Base-by-base conservation (phyloP, 2,888 invertebrate genomes). In the Eledona agricola region DNA sequence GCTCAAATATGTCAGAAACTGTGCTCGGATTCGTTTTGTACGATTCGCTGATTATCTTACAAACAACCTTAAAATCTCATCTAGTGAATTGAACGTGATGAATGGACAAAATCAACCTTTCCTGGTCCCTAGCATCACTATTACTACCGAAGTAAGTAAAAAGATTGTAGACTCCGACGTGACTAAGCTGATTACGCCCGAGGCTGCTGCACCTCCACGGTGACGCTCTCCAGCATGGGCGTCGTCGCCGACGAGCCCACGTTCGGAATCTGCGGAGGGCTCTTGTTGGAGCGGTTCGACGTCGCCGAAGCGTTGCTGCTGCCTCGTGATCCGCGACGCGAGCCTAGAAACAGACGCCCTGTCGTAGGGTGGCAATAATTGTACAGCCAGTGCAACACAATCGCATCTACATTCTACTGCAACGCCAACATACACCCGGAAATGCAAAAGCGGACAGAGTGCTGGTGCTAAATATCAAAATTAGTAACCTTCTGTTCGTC, bases 281-380 rank as follows among this genome's bases (percentile, higher is more conserved):
- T 84, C 70, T 81, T 86, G 55, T 84, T 86, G 47, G 88, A 87
- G 65, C 85, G 82, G 61, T 84, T 76, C 13, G 90, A 89, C 11
- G 85, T 81, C 37, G 84, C 88, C n/a, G 90, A 89, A 46, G 87
- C 86, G 64, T 86, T 90, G 72, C 89, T 89, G 74, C 88, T 88
- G 34, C 85, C 86, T 71, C 86, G 84, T 55, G 90, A 90, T 55
- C 87, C 89, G 55, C 89, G 83, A 58, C 87, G 81, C 61, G 82
- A 81, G 64, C 82, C 81, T 78, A 79, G 72, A 74, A 79, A 77
- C 68, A 74, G 70, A 72, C 62, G 65, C 60, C 63, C 61, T 65
- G 62, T 65, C 63, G 69, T 67, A 64, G 67, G 71, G 72, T 70
- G 65, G 64, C 64, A 62, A 59, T 64, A 62, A 69, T 68, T 71